Conservation (phyloP, 2,797 vertebrate genomes). For the Helostoma temminkii region DNA sequence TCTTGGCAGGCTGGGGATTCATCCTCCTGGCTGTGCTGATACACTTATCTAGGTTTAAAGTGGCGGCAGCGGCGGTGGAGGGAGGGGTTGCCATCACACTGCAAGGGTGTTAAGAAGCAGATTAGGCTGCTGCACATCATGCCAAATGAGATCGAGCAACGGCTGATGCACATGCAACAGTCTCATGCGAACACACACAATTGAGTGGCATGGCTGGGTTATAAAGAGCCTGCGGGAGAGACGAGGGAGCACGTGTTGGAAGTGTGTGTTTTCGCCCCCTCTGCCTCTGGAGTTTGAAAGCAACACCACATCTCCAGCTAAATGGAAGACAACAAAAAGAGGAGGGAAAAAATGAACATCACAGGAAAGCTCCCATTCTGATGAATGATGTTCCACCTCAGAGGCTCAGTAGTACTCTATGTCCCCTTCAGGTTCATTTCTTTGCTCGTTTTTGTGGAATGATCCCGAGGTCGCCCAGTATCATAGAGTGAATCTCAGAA, state of each 20-base stretch:
- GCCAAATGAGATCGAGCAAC: constrained; percentile 63
- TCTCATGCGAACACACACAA: constrained; percentile 39
- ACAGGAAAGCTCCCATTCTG: constrained; percentile 28
- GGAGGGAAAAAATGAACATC: not conserved
- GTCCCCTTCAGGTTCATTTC: constrained; percentile 41
- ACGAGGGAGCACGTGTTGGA: constrained; percentile 19
- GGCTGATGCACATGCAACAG: constrained; percentile 50
- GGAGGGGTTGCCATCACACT: constrained; percentile 66
- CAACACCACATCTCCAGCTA: constrained; percentile 23
- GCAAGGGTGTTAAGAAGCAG: constrained; percentile 73
- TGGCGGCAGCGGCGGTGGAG: constrained; percentile 28
- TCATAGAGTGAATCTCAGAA: constrained; percentile 35
- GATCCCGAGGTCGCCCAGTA: constrained; percentile 32
- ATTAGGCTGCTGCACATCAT: constrained; percentile 72
- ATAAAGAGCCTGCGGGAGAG: constrained; percentile 20
- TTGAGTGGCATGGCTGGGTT: constrained; percentile 3
- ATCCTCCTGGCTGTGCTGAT: constrained; percentile 77
- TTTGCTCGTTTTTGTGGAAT: constrained; percentile 34
- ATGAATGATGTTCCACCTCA: constrained; percentile 46
- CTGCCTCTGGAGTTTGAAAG: constrained; percentile 44
- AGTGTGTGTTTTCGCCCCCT: constrained; percentile 35
- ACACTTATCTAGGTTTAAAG: constrained; percentile 78
- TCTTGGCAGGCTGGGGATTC: constrained; percentile 76
- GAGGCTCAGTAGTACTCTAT: constrained; percentile 23
- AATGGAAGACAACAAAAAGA: constrained; percentile 38